Base-by-base conservation (phyloP, 2,888 invertebrate species). In the Abrostola tripartita region DNA sequence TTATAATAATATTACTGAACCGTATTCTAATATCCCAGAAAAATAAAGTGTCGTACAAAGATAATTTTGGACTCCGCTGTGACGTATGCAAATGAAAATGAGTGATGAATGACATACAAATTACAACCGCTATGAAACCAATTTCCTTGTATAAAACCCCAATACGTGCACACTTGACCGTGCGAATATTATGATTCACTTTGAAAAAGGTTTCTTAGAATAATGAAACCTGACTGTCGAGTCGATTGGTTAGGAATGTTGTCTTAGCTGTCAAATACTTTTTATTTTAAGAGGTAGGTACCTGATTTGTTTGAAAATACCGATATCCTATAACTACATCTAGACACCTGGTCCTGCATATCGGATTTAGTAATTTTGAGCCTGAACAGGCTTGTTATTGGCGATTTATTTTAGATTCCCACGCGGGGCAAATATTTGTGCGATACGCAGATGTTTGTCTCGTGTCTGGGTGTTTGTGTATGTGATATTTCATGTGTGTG, bases 131-230 rank as follows among this genome's bases (percentile, higher is more conserved):
- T 68, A 58, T 76, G 75, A 74, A 78, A 74, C 77, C 65, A 72
- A 78, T 84, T 88, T 88, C 85, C 78, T 78, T 77, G 81, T 83
- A 87, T 54, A 86, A 89, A 85, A 79, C 76, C 79, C 77, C 76
- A 68, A 80, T 73, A 81, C 81, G 82, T 84, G 86, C 81, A 70
- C 63, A 78, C 74, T 76, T 67, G 71, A 63, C 53, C 83, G 85
- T 84, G 87, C 80, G 83, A 86, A 87, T 81, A 74, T 78, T 82
- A 77, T 92, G 91, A 91, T 86, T 92, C 91, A 90, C 72, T 77
- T 77, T 24, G 50, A 82, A 82, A 81, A 83, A 77, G 68, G 74
- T 79, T 90, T 88, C 88, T 70, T 68, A 78, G 89, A 86, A 90
- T 70, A 76, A 73, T 37, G 35, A 55, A 56, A 56, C 55, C 54